Percentiles rank a stretch among this genome's conserved stretches.
Conservation (phyloP, 2,888 invertebrate genomes). For the Hypomecis atomaria region DNA sequence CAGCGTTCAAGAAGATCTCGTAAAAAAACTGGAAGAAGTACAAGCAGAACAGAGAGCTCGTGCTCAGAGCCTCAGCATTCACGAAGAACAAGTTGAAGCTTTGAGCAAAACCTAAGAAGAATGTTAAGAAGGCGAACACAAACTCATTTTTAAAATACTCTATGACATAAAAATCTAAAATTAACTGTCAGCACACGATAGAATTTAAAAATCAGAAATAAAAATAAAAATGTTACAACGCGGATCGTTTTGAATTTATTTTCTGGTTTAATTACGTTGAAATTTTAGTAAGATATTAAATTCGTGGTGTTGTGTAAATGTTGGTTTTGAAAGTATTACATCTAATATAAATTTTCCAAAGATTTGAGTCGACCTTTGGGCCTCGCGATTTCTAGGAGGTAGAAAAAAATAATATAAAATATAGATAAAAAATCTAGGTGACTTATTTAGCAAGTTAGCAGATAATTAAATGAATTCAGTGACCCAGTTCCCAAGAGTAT, state of each 20-base stretch:
- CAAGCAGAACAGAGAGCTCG: slow-evolving; percentile 59
- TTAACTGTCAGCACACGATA: slow-evolving; percentile 15
- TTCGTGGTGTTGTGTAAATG: neutral
- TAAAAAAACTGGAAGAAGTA: slow-evolving; percentile 73
- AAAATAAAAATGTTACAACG: slow-evolving; percentile 12
- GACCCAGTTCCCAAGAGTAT: slow-evolving; percentile 1
- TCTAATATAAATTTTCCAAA: neutral
- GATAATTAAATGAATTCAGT: neutral
- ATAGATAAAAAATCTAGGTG: too few species aligned
- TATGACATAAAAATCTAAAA: slow-evolving; percentile 16
- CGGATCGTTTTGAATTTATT: slow-evolving; percentile 10
- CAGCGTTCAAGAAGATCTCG: slow-evolving; percentile 76
- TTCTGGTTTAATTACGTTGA: neutral
- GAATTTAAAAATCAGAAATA: slow-evolving; percentile 32
- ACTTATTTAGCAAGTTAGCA: neutral
- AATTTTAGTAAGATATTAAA: slow-evolving; percentile 8
- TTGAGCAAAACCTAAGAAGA: slow-evolving; percentile 9
- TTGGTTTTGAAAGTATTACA: neutral
- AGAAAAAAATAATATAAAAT: neutral
- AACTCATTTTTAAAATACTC: slow-evolving; percentile 17
- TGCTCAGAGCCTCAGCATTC: slow-evolving; percentile 23
- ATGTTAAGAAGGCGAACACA: slow-evolving; percentile 30
- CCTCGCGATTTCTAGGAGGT: neutral
- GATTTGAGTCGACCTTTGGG: neutral
- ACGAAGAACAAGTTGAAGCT: slow-evolving; percentile 16